Evolutionary conservation across 92 coral and sea anemone species (phyloP), one percentile per base, ranked within the genome.

Genomic region (Metridium senile): DNA sequence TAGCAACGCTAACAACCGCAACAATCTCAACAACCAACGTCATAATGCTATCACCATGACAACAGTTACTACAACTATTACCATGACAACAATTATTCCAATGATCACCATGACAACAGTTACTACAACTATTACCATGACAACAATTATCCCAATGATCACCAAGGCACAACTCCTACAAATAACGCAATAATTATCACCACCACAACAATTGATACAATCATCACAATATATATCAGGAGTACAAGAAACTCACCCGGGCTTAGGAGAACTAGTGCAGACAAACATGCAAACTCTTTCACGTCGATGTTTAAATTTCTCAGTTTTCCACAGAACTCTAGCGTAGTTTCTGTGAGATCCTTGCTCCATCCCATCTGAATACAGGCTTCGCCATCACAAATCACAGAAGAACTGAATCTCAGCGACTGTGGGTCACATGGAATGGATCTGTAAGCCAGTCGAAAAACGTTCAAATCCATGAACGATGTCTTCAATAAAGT

Each of bases 391-490:
- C 76, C 87, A 33, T 89, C 87, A 23, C 82, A 74, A 34, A 87
- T 79, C 23, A 90, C 27, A 26, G 65, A 63, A 53, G 81, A 76
- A 49, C 86, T 89, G 81, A 96, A 96, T 77, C 92, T 77, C 29
- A 93, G 82, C 9, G 95, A 89, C 75, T 81, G 81, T 2, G 94
- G 97, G 23, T 89, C 97, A 47, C 94, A 88, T 0, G 86, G 79
- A 28, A 96, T 81, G 0, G 99, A 96, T 56, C 99, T 78, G 89
- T 87, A 92, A 27, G 99, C 93, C 34, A 96, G 70, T 25, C 99
- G 86, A 23, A 96, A 91, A 39, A 96, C 97, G 66, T 87, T 85
- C 65, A 96, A 69, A 58, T 96, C 99, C 97, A 96, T 96, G 81
- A 93, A 96, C 17, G 86, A 88, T 18, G 99, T 76, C 71, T 93